Evolutionary conservation across 2,888 invertebrate genomes (phyloP), one percentile per base, ranked within the genome.

Genomic region (Julus scanicus): DNA sequence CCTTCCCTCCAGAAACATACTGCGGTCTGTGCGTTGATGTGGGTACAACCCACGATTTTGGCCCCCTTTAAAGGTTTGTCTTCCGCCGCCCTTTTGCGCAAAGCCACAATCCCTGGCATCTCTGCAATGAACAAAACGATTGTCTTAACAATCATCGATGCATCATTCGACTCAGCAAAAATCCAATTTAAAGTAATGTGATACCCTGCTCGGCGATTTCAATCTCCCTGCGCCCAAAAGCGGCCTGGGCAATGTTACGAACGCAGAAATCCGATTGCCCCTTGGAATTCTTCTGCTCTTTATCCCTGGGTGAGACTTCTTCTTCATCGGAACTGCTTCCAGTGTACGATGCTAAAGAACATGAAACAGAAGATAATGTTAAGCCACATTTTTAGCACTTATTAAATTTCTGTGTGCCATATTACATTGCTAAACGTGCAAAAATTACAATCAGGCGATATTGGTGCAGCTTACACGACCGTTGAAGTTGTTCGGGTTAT

Each of bases 11-110:
- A 44, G 44, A 40, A 37, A 53, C 49, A 49, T 91, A 94, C 99
- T 6, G 99, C 99, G 0, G 98, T 99, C 93, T 99, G 99, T 83
- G 99, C 99, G 93, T 98, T 99, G 91, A 99, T 98, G 93, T 99
- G 99, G 87, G 98, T 99, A 93, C 99, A 99, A 53, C 98, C 99
- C 87, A 99, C 98, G 90, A 98, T 96, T 94, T 97, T 97, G 15
- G 99, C 99, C 92, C 98, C 98, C 92, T 97, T 96, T 90, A 99
- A 92, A 0, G 99, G 99, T 91, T 98, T 98, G 91, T 99, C 98
- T 88, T 98, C 97, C 88, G 95, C 94, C 0, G 98, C 98, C 89
- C 98, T 94, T 91, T 97, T 97, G 87, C 98, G 94, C 90, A 99
- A 93, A 1, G 98, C 98, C 95, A 99, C 97, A 89, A 99, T 97